Percentiles rank a stretch among this genome's conserved stretches.
These are phyloP conservation scores for Leptarthrus brevirostris DNA, from an alignment of 2,888 invertebrate genomes.

Conservation along the genomic window DNA sequence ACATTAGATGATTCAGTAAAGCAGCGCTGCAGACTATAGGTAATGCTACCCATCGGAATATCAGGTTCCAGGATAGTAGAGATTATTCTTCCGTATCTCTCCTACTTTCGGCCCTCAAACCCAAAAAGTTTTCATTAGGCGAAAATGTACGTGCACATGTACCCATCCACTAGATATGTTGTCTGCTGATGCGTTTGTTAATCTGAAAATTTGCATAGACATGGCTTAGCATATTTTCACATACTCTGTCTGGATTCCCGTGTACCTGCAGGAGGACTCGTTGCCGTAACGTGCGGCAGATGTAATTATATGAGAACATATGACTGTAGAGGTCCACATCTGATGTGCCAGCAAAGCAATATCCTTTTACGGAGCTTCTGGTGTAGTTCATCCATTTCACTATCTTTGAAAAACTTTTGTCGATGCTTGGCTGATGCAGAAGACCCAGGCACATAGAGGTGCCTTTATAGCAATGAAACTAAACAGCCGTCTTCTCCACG, in stretches of 20 bases:
- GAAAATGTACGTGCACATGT: conserved; percentile 45
- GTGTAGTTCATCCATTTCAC: conserved; percentile 2
- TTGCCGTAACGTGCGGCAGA: background rate
- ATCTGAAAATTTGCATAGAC: conserved; percentile 46
- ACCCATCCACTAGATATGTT: conserved; percentile 19
- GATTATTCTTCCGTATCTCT: background rate
- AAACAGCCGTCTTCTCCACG: background rate
- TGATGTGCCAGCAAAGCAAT: background rate
- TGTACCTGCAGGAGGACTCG: background rate
- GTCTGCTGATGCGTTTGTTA: conserved; percentile 36
- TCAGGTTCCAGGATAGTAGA: background rate
- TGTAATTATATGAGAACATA: conserved; percentile 25
- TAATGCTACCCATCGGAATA: background rate
- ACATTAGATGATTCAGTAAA: conserved; percentile 13
- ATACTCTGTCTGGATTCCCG: background rate
- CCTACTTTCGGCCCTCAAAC: background rate
- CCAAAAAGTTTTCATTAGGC: conserved; percentile 49
- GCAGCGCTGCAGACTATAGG: background rate
- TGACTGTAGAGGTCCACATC: background rate
- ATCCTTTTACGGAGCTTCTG: background rate
- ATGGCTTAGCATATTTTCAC: conserved; percentile 42
- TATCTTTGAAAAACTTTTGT: conserved; percentile 7
- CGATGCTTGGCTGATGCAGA: conserved; percentile 8
- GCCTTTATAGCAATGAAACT: background rate
- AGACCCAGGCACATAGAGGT: background rate